Base-by-base conservation (phyloP, 2,113 vertebrate species). In the Platichthys flesus region DNA sequence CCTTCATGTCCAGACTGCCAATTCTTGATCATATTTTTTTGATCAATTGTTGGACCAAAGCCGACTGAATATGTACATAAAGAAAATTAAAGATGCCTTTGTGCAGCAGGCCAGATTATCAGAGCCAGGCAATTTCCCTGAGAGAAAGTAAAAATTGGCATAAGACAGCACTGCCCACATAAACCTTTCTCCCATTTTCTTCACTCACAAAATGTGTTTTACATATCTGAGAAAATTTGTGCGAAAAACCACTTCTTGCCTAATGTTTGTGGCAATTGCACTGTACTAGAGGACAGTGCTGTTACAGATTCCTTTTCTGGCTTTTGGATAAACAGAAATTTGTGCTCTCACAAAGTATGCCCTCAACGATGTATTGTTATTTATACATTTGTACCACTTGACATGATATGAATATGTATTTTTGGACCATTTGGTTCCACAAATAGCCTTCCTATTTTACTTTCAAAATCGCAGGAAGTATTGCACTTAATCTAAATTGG, bases 121-220 rank as follows among this genome's bases (percentile, higher is more conserved):
- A 67, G 57, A 77, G 67, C 51, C 67, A 72, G 61, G 3, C 40
- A 74, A 51, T 78, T 56, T 57, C 69, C 4, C 37, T 72, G 26
- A 81, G 60, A 82, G 60, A 83, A 78, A 65, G 69, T 26, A 40
- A 65, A 86, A 74, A 80, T 67, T 82, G 78, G 66, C 73, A 57
- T 5, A 66, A 72, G 58, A 72, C 37, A 72, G 28, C 70, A 24
- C 70, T 67, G 47, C 72, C 66, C 60, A 71, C 83, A 76, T 78
- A 23, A 77, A 72, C 62, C 52, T 66, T 66, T 68, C 67, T 83
- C 26, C 23, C 71, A 49, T 35, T 68, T 67, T 45, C 24, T 75
- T 72, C 40, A 47, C 14, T 47, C 23, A 47, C 73, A 40, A 76
- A 64, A 73, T 70, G 71, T 78, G 61, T 82, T 86, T 69, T 62